Evolutionary conservation across 2,113 vertebrate genomes (phyloP).

Genomic region (Tinamus guttatus): DNA sequence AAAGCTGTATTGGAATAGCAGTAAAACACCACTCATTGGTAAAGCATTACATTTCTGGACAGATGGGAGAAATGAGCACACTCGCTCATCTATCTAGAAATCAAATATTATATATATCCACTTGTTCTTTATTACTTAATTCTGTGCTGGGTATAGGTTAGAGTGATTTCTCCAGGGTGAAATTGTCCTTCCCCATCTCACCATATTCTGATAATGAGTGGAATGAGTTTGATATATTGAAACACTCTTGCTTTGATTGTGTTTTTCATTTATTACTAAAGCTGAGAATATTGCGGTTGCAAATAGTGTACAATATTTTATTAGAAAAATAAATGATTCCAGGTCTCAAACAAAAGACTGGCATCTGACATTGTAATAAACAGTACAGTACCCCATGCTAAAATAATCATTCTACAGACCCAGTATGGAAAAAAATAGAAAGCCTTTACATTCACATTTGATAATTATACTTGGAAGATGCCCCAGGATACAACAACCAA

Average conservation of each 20-base stretch:
- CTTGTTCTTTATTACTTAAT: conserved; percentile 43
- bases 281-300: conserved; percentile 9
- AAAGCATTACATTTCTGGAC: conserved; percentile 24
- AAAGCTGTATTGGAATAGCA: neutral
- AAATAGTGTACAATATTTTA: conserved; percentile 42
- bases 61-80: conserved; percentile 33
- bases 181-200: conserved; percentile 48
- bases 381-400: neutral
- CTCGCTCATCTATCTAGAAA: conserved; percentile 34
- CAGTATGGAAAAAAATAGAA: neutral
- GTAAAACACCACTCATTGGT: neutral
- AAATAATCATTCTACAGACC: neutral
- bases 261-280: conserved; percentile 45
- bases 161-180: conserved; percentile 59
- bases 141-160: conserved; percentile 24
- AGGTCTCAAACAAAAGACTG: conserved; percentile 25
- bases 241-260: conserved; percentile 10
- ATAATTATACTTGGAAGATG: conserved; percentile 59
- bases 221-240: conserved; percentile 55
- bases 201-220: conserved; percentile 30
- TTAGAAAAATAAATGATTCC: conserved; percentile 46
- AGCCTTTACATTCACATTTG: conserved; percentile 29
- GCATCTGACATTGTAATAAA: neutral
- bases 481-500: conserved; percentile 35
- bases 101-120: neutral